These are phyloP conservation scores for Gryon sp. DNA, from an alignment of 1,140 invertebrate species.

Conservation along the genomic window DNA sequence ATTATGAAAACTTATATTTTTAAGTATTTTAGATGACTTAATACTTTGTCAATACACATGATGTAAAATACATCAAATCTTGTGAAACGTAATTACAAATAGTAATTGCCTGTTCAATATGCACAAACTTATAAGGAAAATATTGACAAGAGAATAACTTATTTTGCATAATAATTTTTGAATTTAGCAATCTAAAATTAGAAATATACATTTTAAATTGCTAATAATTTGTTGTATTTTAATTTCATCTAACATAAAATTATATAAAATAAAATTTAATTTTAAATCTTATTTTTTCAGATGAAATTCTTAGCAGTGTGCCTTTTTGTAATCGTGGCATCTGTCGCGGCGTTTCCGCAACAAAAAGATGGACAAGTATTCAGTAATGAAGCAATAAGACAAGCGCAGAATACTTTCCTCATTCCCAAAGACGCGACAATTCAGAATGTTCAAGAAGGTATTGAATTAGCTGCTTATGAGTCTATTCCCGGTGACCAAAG, in stretches of 20 bases:
- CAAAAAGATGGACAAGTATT: conserved; percentile 89
- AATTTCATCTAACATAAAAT: background rate
- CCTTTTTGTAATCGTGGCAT: conserved; percentile 76
- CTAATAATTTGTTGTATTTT: background rate
- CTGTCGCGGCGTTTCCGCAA: conserved; percentile 81
- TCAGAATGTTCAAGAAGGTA: conserved; percentile 91
- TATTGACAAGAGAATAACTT: no score
- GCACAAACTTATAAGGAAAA: no score
- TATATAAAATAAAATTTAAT: conserved; percentile 5
- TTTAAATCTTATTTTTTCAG: conserved; percentile 57
- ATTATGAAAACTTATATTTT: no score
- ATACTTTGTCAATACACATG: no score
- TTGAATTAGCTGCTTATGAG: conserved; percentile 90
- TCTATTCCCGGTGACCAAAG: conserved; percentile 90
- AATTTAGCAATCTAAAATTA: no score
- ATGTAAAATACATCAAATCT: no score
- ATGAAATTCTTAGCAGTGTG: conserved; percentile 72
- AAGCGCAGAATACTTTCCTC: conserved; percentile 89
- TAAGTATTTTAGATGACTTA: no score
- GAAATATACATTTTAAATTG: no score
- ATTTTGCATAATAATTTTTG: no score
- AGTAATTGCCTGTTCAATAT: no score
- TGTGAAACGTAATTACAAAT: no score
- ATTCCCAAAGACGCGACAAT: conserved; percentile 92
- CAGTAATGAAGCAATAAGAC: conserved; percentile 90